Percentiles rank a stretch among this genome's conserved stretches.
phyloP scores from a whole-genome alignment of 2,113 vertebrate genomes.

The Synchiropus splendidus region DNA sequence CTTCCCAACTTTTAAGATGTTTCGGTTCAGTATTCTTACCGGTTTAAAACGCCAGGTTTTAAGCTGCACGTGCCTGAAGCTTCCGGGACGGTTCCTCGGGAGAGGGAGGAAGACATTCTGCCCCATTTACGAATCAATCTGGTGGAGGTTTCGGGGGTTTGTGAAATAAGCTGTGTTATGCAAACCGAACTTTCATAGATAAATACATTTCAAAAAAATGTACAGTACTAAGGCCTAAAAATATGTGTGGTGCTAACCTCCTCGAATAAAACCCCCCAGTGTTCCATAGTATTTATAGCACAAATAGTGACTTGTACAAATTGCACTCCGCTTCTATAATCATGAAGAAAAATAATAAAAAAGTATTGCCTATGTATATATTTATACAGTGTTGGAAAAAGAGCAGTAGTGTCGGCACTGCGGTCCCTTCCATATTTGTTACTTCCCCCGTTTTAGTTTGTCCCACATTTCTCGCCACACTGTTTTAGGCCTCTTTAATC shows the following conservation, averaged over 20 bases:
- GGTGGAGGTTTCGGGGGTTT: conserved; percentile 65
- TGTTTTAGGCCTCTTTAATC: conserved; percentile 87
- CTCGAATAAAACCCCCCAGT: conserved; percentile 83
- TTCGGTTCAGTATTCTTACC: conserved; percentile 77
- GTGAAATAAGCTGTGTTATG: conserved; percentile 98
- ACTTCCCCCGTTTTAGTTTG: conserved; percentile 73
- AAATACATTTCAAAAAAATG: conserved; percentile 79
- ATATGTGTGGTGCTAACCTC: conserved; percentile 99
- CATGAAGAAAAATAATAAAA: conserved; percentile 98
- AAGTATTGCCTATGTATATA: conserved; percentile 99
- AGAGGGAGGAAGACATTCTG: conserved; percentile 43
- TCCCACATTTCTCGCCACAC: conserved; percentile 84
- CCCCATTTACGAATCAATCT: conserved; percentile 78
- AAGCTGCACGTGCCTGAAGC: conserved; percentile 99
- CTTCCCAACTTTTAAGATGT: conserved; percentile 64
- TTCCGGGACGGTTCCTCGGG: conserved; percentile 74
- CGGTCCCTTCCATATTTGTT: conserved; percentile 81
- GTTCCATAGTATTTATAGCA: conserved; percentile 99
- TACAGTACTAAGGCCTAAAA: conserved; percentile 99
- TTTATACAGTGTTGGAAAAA: conserved; percentile 89
- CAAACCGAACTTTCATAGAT: conserved; percentile 74
- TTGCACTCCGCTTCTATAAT: conserved; percentile 99
- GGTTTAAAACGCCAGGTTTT: conserved; percentile 79
- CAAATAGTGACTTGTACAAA: conserved; percentile 99
- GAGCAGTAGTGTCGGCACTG: conserved; percentile 80